phyloP scores from a whole-genome alignment of 1,140 invertebrate genomes.

The Atta colombica region DNA sequence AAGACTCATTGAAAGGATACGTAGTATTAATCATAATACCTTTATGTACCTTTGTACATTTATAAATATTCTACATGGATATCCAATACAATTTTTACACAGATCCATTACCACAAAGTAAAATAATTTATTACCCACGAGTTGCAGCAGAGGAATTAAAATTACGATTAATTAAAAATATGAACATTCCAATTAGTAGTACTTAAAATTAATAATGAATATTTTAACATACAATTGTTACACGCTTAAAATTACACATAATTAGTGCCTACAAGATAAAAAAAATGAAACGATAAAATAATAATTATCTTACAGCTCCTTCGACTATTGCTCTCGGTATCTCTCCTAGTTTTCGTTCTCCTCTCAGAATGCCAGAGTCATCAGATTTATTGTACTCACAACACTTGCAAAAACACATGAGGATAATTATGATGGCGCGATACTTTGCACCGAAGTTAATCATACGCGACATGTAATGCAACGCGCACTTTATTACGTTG shows the following conservation, averaged over 20 bases:
- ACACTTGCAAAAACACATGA: not conserved
- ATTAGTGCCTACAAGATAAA: not conserved
- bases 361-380: not conserved
- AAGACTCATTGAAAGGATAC: too few relatives aligned
- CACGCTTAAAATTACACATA: not conserved
- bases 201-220: not conserved
- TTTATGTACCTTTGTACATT: not conserved
- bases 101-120: conserved; percentile 21
- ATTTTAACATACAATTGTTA: conserved; percentile 15
- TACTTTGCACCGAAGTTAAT: conserved; percentile 21
- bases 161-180: not conserved
- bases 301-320: not conserved
- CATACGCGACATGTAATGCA: conserved; percentile 10
- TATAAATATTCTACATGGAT: not conserved
- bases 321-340: too few relatives aligned
- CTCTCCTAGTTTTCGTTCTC: not conserved
- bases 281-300: not conserved
- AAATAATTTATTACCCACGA: conserved; percentile 17
- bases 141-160: not conserved
- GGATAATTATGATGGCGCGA: conserved; percentile 12
- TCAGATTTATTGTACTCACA: conserved; percentile 21
- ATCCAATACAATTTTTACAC: conserved; percentile 6
- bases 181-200: not conserved
- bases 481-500: conserved; percentile 4
- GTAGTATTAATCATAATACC: not conserved